Base-by-base conservation (phyloP, 2,113 vertebrate genomes). In the Psettodes erumei region DNA sequence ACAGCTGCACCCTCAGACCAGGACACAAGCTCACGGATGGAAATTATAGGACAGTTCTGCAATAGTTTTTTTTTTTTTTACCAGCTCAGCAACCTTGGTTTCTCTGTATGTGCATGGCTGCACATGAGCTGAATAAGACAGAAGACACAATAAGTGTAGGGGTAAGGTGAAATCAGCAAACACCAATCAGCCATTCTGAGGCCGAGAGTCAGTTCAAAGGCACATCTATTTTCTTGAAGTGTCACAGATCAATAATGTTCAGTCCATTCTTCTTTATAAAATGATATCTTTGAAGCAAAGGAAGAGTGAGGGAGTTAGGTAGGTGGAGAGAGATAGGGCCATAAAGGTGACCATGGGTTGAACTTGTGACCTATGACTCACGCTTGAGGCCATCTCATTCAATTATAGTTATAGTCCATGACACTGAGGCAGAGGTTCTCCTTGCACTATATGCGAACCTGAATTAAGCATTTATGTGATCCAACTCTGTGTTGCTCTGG, bases 31-130 rank as follows among this genome's bases (percentile, higher is more conserved):
- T 86, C 80, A 86, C 43, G 71, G 72, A 80, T 71, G 79, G 75
- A 88, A 92, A 89, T 89, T 69, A 87, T 87, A 86, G 78, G 69
- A 61, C 73, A 77, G 48, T 82, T 82, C 64, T 28, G 28, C 69
- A 61, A n/a, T n/a, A 15, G 61, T 79, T 27, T 12, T 81, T 69
- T 51, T 65, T 65, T 64, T 69, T 71, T 62, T 47, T 56, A 76
- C 71, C 54, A 71, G 45, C 67, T 86, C 70, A 69, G 79, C 68
- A 84, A 67, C 69, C 67, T 81, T 58, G 58, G 58, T 56, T 35
- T 77, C 32, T 56, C 38, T 56, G 69, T 62, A 56, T 70, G 82
- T 73, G 78, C 77, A 73, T 71, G 81, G 77, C 69, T 78, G 76
- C 72, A 63, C 67, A 66, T 38, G 60, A 75, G 60, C 67, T 81